Evolutionary conservation across 53 echinoderm and acorn worm genomes (phyloP), one percentile per base, ranked within the genome.

Genomic region (Apostichopus leukothele): DNA sequence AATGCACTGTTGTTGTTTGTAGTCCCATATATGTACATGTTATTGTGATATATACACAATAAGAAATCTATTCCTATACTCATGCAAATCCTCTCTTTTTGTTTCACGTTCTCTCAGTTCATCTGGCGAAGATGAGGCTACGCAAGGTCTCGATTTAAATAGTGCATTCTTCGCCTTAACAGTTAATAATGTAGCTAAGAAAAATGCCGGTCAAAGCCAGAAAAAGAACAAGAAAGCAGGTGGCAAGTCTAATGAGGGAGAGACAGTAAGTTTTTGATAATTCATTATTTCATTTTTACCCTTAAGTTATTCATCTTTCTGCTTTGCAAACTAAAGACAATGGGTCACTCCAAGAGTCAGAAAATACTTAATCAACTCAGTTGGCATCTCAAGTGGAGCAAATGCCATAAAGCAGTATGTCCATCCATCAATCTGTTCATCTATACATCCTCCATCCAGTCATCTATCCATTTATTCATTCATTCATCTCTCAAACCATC

Each of bases 151-250:
- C 83, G 95, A 95, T 52, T 89, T 90, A 77, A 89, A 91, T 50
- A 97, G 97, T 86, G 97, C 97, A 74, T 97, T 97, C 83, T 95
- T 97, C 77, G 95, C 94, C 21, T 83, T 92, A 19, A 95, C 95
- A 22, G 94, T 95, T 10, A 93, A 90, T 19, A 92, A 88, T 7
- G 86, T 88, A 5, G 89, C 76, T 26, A 94, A 92, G 89, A 92
- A 92, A 74, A 79, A 86, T 9, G 77, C 90, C 4, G 51, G 89
- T 59, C 91, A 79, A 22, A 94, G 76, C 27, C 85, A 85, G 20
- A 77, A 86, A 68, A 92, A 94, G 78, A 66, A 76, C 26, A 93
- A 90, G 61, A 97, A 95, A 88, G 90, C 88, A 74, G 78, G 80
- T 18, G 90, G 90, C 19, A 87, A 75, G 83, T 88, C 91, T 12